Base-by-base conservation (phyloP, 2,113 vertebrate species). In the Misgurnus mizolepis region DNA sequence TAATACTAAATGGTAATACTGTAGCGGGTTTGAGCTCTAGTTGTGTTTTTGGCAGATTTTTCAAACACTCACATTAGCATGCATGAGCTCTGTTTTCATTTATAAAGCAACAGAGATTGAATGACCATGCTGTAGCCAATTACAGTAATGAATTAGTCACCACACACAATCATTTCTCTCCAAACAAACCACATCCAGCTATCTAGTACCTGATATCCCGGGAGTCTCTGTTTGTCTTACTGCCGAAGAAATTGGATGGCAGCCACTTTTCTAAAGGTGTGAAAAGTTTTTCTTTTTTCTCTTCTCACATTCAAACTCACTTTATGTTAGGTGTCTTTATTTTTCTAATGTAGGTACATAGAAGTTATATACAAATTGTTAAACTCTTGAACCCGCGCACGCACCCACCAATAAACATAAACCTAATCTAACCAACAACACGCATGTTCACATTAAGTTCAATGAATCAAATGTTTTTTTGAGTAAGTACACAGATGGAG, bases 121-220 rank as follows among this genome's bases (percentile, higher is more conserved):
- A 50, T 11, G 27, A 45, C 50, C 61, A 60, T 61, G 53, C 27
- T 55, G 53, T 34, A 50, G 60, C 65, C 53, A 78, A 73, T 74
- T 72, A 65, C 76, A 61, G 53, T 66, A 58, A 74, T 83, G 62
- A 61, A 79, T 79, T 79, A 79, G 62, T 68, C 69, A 74, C 53
- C 56, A 73, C 18, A 64, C 12, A 15, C 45, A 62, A 69, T 49
- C 3, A 43, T 69, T 69, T 40, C 27, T 71, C 43, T 45, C 27
- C 40, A 56, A 34, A 4, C 40, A 60, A 55, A 67, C 47, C 45
- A 65, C 34, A 6, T 69, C 67, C 66, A 55, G 65, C 18, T 17
- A 80, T 22, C 40, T 17, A n/a, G 14, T 67, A 69, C 22, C 6
- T 60, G 40, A 56, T 55, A 27, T 50, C 7, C 66, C 10, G 43